These are phyloP conservation scores for Poecile atricapillus DNA, from an alignment of 2,113 vertebrate species.

Conservation along the genomic window DNA sequence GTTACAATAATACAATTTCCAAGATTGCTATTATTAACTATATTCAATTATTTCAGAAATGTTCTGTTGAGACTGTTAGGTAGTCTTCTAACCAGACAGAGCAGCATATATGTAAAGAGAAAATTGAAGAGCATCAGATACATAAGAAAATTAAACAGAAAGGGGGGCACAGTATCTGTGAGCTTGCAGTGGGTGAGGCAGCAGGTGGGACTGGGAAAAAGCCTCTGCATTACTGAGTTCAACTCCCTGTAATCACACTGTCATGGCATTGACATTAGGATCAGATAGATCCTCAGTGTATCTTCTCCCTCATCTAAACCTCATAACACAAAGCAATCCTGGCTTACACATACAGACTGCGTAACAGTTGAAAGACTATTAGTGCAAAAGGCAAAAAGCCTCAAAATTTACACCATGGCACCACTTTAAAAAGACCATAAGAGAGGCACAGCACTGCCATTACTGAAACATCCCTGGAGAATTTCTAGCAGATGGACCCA, in stretches of 20 bases:
- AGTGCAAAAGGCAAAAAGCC: neutral
- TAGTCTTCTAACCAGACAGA: neutral
- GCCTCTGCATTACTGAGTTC: neutral
- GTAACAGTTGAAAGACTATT: neutral
- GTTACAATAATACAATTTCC: neutral
- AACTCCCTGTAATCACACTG: neutral
- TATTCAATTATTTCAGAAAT: neutral
- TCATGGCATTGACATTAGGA: rapidly evolving
- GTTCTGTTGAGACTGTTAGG: neutral
- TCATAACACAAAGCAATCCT: neutral
- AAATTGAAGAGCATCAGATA: neutral
- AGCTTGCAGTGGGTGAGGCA: neutral
- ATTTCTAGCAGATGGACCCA: constrained; percentile 7
- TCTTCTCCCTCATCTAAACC: neutral
- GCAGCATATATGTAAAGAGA: neutral
- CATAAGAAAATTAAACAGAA: neutral
- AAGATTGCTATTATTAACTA: rapidly evolving
- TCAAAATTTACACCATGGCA: neutral
- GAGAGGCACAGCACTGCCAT: neutral
- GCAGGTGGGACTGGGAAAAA: neutral
- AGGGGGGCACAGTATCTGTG: neutral
- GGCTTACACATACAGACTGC: neutral
- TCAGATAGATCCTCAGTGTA: neutral
- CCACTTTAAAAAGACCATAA: neutral
- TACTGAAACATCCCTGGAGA: neutral